phyloP scores from a whole-genome alignment of 2,888 invertebrate genomes.

The Scotopteryx bipunctaria region DNA sequence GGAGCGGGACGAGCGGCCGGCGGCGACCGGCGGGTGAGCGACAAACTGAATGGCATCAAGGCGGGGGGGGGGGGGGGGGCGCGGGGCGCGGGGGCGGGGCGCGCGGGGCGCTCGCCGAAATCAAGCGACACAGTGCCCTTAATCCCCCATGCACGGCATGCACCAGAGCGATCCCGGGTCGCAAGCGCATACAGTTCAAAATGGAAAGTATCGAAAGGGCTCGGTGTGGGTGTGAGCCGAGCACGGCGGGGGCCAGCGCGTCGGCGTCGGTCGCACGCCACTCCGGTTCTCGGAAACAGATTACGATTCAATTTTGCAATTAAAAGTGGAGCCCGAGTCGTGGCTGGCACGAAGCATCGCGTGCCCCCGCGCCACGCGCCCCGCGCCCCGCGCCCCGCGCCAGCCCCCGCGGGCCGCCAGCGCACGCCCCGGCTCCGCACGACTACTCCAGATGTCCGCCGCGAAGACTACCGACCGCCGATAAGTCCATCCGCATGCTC shows the following conservation, averaged over 20 bases:
- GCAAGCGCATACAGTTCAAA: conserved; percentile 1
- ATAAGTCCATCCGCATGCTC: too few species aligned
- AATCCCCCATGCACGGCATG: neutral
- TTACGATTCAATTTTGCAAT: conserved; percentile 47
- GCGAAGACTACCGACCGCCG: too few species aligned
- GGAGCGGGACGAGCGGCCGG: neutral
- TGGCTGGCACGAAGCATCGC: conserved; percentile 20
- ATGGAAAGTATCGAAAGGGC: neutral
- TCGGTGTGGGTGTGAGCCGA: conserved; percentile 9
- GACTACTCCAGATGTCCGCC: too few species aligned
- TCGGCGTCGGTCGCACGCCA: conserved; percentile 38
- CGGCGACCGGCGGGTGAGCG: neutral
- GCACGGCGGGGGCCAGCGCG: conserved; percentile 22
- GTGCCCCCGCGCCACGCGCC: conserved; percentile 21
- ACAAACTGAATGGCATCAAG: neutral
- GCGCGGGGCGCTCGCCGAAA: neutral
- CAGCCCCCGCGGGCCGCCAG: too few species aligned
- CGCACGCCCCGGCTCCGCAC: too few species aligned
- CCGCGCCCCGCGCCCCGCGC: neutral
- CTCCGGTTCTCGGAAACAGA: conserved; percentile 36
- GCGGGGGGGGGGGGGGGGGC: too few species aligned
- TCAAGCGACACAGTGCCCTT: neutral
- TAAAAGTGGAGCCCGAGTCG: conserved; percentile 35
- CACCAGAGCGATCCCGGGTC: neutral
- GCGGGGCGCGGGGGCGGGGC: too few species aligned